A percentile compares a stretch with the other conserved stretches of the same genome.
Conservation (phyloP, 2,888 invertebrate species). For the Adineta ricciae region DNA sequence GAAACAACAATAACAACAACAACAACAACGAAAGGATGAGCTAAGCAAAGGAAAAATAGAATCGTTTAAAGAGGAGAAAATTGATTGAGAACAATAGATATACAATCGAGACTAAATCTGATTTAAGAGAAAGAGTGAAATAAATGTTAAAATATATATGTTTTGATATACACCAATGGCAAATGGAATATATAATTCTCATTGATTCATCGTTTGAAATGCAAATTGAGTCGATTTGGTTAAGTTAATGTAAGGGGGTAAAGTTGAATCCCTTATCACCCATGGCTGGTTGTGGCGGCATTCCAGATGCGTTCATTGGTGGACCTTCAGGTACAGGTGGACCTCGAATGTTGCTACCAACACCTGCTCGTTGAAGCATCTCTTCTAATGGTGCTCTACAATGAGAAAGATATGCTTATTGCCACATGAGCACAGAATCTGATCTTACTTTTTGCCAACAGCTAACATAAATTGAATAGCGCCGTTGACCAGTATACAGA, state of each 20-base stretch:
- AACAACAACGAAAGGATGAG: neutral
- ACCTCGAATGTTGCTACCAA: neutral
- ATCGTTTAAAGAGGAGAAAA: neutral
- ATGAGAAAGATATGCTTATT: conserved; percentile 25
- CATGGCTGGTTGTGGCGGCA: no score
- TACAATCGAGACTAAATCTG: neutral
- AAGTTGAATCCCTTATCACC: neutral
- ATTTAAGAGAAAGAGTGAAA: neutral
- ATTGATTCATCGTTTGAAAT: no score
- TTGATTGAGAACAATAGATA: neutral
- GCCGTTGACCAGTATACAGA: conserved; percentile 75
- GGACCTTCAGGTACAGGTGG: conserved; percentile 3
- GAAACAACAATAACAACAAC: neutral
- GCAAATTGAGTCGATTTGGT: no score
- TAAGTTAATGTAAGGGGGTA: neutral
- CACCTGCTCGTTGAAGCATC: conserved; percentile 37
- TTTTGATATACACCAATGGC: neutral
- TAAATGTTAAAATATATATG: neutral
- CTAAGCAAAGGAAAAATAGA: neutral
- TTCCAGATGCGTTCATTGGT: neutral
- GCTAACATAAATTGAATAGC: conserved; percentile 85
- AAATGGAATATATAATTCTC: neutral
- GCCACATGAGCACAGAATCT: neutral
- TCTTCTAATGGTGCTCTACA: conserved; percentile 39
- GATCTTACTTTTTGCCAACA: conserved; percentile 76